A percentile compares a stretch with the other conserved stretches of the same genome.
These are phyloP conservation scores for Pseudomyrmex pallidus DNA, from an alignment of 1,140 invertebrate genomes.

Conservation along the genomic window DNA sequence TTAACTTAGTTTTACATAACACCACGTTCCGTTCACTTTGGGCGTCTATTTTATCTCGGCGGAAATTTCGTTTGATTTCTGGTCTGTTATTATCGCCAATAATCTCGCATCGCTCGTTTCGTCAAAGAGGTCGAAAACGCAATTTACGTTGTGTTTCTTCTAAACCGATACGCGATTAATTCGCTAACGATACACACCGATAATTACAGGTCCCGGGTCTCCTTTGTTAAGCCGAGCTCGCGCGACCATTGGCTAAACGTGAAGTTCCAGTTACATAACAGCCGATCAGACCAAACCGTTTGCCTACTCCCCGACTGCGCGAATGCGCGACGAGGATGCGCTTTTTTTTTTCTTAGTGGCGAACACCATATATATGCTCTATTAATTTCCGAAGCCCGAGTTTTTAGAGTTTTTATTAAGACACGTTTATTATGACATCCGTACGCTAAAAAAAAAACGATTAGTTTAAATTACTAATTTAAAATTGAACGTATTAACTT, in stretches of 20 bases:
- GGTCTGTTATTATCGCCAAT: conserved; percentile 37
- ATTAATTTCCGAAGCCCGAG: not conserved
- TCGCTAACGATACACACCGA: conserved; percentile 43
- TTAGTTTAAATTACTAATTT: too few relatives aligned
- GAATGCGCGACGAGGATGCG: not conserved
- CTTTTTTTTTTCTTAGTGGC: not conserved
- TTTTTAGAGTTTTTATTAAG: conserved; percentile 19
- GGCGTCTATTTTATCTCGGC: conserved; percentile 15
- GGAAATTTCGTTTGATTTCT: conserved; percentile 42
- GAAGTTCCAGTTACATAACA: conserved; percentile 54
- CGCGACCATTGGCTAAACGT: conserved; percentile 25
- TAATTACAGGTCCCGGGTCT: conserved; percentile 45
- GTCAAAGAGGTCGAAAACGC: conserved; percentile 41
- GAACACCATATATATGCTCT: not conserved
- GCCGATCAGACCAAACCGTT: conserved; percentile 30
- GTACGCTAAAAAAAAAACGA: too few relatives aligned
- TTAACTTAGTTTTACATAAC: conserved; percentile 25
- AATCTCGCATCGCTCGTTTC: conserved; percentile 30
- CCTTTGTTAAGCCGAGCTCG: conserved; percentile 44
- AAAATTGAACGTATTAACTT: too few relatives aligned
- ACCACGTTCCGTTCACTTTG: not conserved
- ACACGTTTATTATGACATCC: too few relatives aligned
- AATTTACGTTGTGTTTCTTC: conserved; percentile 41
- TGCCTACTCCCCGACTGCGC: conserved; percentile 33
- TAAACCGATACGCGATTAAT: conserved; percentile 52